phyloP scores from a whole-genome alignment of 2,113 vertebrate species.

The Ellobius talpinus region DNA sequence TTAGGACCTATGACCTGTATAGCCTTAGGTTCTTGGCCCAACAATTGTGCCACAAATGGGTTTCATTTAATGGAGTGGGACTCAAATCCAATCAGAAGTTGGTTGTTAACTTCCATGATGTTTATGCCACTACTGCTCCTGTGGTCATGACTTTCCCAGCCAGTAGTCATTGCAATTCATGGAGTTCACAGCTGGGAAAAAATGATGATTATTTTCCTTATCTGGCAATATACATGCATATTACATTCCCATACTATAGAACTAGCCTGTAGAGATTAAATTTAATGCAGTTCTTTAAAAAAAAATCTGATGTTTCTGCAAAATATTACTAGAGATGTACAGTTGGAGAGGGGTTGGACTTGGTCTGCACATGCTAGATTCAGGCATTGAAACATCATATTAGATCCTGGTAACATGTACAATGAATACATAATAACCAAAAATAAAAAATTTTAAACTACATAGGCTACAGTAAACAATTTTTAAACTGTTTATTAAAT shows the following conservation, averaged over 20 bases:
- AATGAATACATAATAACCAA: background rate
- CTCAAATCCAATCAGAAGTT: background rate
- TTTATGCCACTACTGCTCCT: background rate
- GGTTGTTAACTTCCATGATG: too few relatives aligned
- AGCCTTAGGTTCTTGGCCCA: background rate
- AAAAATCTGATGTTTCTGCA: background rate
- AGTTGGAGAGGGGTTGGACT: background rate
- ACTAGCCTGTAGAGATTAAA: background rate
- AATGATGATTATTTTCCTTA: background rate
- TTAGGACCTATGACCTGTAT: background rate
- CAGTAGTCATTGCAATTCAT: background rate
- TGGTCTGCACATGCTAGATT: background rate
- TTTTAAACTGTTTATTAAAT: constrained; percentile 13
- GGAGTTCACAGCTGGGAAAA: background rate
- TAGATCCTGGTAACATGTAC: background rate
- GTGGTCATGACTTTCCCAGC: background rate
- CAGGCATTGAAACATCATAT: background rate
- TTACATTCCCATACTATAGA: background rate
- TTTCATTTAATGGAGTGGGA: background rate
- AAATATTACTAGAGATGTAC: background rate
- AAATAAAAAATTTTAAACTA: background rate
- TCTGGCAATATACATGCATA: background rate
- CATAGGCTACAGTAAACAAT: background rate
- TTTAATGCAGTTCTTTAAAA: background rate
- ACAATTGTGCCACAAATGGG: background rate